Conservation (phyloP, 2,888 invertebrate species). For the Xylophagus ater region DNA sequence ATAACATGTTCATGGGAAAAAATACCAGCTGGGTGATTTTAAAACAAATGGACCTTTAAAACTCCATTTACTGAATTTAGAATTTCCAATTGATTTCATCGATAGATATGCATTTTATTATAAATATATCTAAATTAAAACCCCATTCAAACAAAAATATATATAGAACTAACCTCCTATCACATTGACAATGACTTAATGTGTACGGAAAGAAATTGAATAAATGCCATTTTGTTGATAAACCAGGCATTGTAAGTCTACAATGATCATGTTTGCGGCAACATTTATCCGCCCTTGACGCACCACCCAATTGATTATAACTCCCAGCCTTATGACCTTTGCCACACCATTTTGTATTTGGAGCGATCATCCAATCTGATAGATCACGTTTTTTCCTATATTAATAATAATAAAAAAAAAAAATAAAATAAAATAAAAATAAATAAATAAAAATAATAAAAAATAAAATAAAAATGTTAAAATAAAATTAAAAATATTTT, state of each 20-base stretch:
- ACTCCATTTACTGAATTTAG: too few relatives aligned
- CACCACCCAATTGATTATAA: slow-evolving; percentile 73
- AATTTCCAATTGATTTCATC: too few relatives aligned
- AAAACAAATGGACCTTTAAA: too few relatives aligned
- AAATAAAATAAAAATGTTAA: neutral
- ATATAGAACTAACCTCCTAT: slow-evolving; percentile 57
- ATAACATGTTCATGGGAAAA: too few relatives aligned
- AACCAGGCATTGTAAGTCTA: slow-evolving; percentile 70
- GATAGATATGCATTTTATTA: too few relatives aligned
- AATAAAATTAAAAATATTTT: neutral
- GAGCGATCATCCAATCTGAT: slow-evolving; percentile 62
- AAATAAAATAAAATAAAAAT: slow-evolving; percentile 7
- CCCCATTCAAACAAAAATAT: neutral
- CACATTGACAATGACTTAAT: slow-evolving; percentile 85
- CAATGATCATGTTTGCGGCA: slow-evolving; percentile 84
- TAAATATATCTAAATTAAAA: too few relatives aligned
- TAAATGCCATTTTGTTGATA: slow-evolving; percentile 71
- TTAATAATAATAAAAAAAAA: slow-evolving; percentile 9
- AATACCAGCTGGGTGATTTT: too few relatives aligned
- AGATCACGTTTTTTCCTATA: slow-evolving; percentile 29
- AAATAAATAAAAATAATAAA: neutral
- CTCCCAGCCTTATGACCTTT: slow-evolving; percentile 71
- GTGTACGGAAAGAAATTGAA: slow-evolving; percentile 87
- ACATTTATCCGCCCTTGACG: slow-evolving; percentile 73
- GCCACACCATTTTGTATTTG: slow-evolving; percentile 92